phyloP scores from a whole-genome alignment of 2,797 vertebrate species.

The Sebastes taczanowskii region DNA sequence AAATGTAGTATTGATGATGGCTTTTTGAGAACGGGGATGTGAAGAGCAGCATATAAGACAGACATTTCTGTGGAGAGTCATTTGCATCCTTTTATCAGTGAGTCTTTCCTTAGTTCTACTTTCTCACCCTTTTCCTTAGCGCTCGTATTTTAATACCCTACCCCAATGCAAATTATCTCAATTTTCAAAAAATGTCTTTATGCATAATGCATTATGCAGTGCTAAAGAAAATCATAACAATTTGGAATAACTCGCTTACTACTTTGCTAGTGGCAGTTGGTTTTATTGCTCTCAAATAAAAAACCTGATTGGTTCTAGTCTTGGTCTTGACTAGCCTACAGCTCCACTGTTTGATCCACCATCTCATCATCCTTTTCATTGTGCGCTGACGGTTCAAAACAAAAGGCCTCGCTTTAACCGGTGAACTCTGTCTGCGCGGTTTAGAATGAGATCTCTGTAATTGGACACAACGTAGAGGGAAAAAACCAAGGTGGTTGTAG shows the following conservation, averaged over 20 bases:
- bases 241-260: slow-evolving; percentile 8
- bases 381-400: slow-evolving; percentile 18
- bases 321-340: slow-evolving; percentile 26
- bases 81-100: background rate
- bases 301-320: slow-evolving; percentile 24
- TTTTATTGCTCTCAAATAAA: slow-evolving; percentile 47
- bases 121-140: background rate
- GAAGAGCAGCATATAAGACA: background rate
- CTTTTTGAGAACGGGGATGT: background rate
- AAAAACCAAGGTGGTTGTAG: slow-evolving; percentile 34
- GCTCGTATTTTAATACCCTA: background rate
- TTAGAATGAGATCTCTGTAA: slow-evolving; percentile 47
- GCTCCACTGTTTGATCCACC: slow-evolving; percentile 32
- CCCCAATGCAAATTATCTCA: background rate
- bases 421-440: slow-evolving; percentile 31
- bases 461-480: slow-evolving; percentile 42
- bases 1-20: background rate
- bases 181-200: slow-evolving; percentile 3
- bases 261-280: slow-evolving; percentile 31
- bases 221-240: slow-evolving; percentile 13
- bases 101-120: background rate
- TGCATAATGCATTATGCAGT: slow-evolving; percentile 28
- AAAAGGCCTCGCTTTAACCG: slow-evolving; percentile 32
- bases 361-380: slow-evolving; percentile 19
- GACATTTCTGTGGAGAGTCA: background rate